Evolutionary conservation across 1,140 invertebrate species (phyloP).

Genomic region (Diplogasteroides magnus): DNA sequence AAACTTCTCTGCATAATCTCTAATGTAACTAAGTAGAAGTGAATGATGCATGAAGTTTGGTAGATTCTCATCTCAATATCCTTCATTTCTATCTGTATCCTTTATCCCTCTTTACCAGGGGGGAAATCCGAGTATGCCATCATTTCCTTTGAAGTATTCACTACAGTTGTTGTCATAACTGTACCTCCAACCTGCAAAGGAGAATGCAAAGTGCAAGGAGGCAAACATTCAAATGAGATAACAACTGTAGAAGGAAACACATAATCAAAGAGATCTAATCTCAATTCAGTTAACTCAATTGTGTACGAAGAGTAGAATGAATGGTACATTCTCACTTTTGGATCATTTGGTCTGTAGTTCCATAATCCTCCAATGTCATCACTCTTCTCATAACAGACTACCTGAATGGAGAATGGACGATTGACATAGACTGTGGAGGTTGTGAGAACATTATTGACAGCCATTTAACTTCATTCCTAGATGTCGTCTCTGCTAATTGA

Average conservation of each 20-base stretch:
- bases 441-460: too few relatives aligned
- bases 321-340: constrained; percentile 15
- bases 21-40: constrained; percentile 57
- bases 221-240: too few relatives aligned
- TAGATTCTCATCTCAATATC: not conserved
- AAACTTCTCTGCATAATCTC: constrained; percentile 57
- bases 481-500: too few relatives aligned
- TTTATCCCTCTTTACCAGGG: constrained; percentile 55
- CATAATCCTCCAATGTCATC: constrained; percentile 61
- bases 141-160: constrained; percentile 62
- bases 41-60: constrained; percentile 60
- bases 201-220: too few relatives aligned
- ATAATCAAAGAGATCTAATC: too few relatives aligned
- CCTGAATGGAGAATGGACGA: constrained; percentile 14
- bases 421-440: not conserved
- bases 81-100: not conserved
- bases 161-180: constrained; percentile 58
- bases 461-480: too few relatives aligned
- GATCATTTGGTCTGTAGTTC: constrained; percentile 57
- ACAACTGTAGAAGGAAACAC: too few relatives aligned
- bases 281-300: too few relatives aligned
- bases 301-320: too few relatives aligned
- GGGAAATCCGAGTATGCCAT: constrained; percentile 62
- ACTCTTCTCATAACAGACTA: constrained; percentile 60
- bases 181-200: constrained; percentile 51